phyloP scores from a whole-genome alignment of 2,113 vertebrate species.

The Lasiurus cinereus region DNA sequence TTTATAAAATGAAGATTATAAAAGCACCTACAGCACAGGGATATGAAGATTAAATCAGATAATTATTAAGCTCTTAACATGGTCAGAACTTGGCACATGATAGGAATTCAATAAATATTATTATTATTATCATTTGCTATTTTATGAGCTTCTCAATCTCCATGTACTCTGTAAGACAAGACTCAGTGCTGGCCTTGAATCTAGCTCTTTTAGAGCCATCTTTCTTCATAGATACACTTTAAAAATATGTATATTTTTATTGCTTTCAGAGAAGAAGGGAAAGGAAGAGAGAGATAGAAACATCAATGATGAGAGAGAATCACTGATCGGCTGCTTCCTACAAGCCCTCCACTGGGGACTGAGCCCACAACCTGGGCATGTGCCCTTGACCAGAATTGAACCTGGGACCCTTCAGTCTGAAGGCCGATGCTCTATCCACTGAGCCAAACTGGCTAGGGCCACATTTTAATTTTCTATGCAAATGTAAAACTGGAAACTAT shows the following conservation, averaged over 20 bases:
- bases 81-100: not conserved
- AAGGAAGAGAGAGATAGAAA: too few relatives aligned
- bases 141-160: not conserved
- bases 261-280: too few relatives aligned
- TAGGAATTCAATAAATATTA: constrained; percentile 10
- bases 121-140: not conserved
- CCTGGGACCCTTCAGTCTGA: too few relatives aligned
- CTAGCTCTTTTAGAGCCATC: not conserved
- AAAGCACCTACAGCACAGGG: not conserved
- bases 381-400: too few relatives aligned
- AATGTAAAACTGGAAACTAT: not conserved
- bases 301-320: too few relatives aligned
- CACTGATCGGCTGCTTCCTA: too few relatives aligned
- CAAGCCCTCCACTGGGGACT: too few relatives aligned
- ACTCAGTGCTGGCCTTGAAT: not conserved
- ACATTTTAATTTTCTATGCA: constrained; percentile 27
- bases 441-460: too few relatives aligned
- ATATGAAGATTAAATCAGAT: not conserved
- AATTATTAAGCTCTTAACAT: not conserved
- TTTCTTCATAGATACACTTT: not conserved
- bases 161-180: not conserved
- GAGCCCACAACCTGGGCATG: too few relatives aligned
- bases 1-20: constrained; percentile 13
- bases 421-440: too few relatives aligned
- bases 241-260: too few relatives aligned